Evolutionary conservation across 2,797 vertebrate genomes (phyloP).

Genomic region (Enteromius unitaeniatus): DNA sequence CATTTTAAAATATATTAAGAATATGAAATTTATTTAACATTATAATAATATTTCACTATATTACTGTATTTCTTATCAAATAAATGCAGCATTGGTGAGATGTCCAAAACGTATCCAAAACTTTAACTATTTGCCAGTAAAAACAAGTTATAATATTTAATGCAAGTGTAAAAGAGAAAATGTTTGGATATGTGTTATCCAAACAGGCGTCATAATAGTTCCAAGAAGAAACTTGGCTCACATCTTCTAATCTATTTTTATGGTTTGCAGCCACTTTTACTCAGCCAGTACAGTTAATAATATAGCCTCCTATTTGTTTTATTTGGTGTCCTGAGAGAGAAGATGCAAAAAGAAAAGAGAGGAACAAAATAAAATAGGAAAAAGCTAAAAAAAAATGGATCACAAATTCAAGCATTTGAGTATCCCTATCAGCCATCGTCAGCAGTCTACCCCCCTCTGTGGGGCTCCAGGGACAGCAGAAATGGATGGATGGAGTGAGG

Average conservation of each 20-base stretch:
- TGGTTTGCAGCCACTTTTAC: neutral
- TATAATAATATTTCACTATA: neutral
- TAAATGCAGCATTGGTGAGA: neutral
- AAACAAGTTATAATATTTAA: neutral
- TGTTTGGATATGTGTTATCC: neutral
- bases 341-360: neutral
- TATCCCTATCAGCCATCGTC: constrained; percentile 28
- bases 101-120: neutral
- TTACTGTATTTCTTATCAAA: neutral
- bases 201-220: neutral
- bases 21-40: neutral
- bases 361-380: neutral
- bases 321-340: neutral
- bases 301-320: constrained; percentile 29
- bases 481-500: constrained; percentile 19
- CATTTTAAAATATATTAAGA: neutral
- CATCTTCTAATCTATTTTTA: constrained; percentile 26
- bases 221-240: constrained; percentile 20
- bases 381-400: constrained; percentile 22
- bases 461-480: constrained; percentile 7
- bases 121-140: neutral
- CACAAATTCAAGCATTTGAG: constrained; percentile 7
- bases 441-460: neutral
- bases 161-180: neutral
- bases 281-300: constrained; percentile 7